phyloP scores from a whole-genome alignment of 2,797 vertebrate genomes.

The Dallia pectoralis region DNA sequence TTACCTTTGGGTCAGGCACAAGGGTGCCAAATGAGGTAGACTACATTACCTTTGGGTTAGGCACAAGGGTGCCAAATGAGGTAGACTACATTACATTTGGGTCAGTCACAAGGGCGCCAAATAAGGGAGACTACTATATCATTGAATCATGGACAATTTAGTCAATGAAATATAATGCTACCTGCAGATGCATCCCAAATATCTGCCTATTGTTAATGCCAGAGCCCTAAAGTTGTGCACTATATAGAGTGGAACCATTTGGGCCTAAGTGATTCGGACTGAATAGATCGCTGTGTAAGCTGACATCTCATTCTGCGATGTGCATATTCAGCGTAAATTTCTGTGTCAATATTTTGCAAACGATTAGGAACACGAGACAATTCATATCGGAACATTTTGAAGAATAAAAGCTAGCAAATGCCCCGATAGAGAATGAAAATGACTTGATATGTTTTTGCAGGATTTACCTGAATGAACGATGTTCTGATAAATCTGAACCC shows the following conservation, averaged over 20 bases:
- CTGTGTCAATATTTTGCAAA: background rate
- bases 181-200: background rate
- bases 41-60: background rate
- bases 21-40: background rate
- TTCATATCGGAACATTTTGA: no score
- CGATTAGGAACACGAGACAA: background rate
- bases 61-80: background rate
- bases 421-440: background rate
- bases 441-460: background rate
- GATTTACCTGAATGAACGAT: background rate
- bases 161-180: conserved; percentile 2
- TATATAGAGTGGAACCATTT: background rate
- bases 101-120: background rate
- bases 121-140: no score
- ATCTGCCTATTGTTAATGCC: background rate
- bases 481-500: background rate
- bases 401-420: conserved; percentile 34
- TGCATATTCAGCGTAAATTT: conserved; percentile 10
- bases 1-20: no score
- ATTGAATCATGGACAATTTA: no score
- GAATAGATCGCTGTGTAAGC: background rate
- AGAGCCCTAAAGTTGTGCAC: background rate
- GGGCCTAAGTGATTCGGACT: background rate
- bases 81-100: background rate
- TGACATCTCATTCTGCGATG: conserved; percentile 11